Evolutionary conservation across 2,797 vertebrate genomes (phyloP).

Genomic region (Sphenodon punctatus): DNA sequence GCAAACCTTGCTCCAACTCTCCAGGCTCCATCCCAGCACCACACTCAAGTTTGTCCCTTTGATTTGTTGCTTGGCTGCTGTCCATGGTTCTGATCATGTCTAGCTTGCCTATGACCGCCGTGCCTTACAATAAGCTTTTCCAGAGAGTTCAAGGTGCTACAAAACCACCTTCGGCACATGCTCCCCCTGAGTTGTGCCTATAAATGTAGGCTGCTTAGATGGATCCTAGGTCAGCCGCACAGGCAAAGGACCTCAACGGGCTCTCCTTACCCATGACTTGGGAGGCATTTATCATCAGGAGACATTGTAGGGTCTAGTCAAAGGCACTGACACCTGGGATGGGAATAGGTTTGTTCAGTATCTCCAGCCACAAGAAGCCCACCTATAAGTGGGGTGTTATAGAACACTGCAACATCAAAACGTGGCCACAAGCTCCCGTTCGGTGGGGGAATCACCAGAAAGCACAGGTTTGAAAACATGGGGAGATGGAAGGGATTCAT

Average conservation of each 20-base stretch:
- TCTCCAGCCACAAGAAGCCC: background rate
- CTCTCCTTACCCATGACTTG: background rate
- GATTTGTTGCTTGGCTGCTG: too few relatives aligned
- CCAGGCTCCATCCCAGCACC: background rate
- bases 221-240: background rate
- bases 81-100: too few relatives aligned
- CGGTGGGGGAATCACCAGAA: too few relatives aligned
- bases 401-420: too few relatives aligned
- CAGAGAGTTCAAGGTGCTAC: background rate
- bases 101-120: too few relatives aligned
- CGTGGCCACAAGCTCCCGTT: too few relatives aligned
- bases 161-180: background rate
- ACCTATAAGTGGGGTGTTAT: background rate
- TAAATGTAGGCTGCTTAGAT: too few relatives aligned
- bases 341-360: background rate
- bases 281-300: background rate
- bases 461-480: too few relatives aligned
- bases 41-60: too few relatives aligned
- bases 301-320: background rate
- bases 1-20: background rate
- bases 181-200: background rate
- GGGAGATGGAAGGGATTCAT: too few relatives aligned
- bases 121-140: too few relatives aligned
- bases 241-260: background rate
- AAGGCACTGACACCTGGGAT: background rate